Conservation (phyloP, 2,113 vertebrate genomes). For the Triplophysa tibetana region DNA sequence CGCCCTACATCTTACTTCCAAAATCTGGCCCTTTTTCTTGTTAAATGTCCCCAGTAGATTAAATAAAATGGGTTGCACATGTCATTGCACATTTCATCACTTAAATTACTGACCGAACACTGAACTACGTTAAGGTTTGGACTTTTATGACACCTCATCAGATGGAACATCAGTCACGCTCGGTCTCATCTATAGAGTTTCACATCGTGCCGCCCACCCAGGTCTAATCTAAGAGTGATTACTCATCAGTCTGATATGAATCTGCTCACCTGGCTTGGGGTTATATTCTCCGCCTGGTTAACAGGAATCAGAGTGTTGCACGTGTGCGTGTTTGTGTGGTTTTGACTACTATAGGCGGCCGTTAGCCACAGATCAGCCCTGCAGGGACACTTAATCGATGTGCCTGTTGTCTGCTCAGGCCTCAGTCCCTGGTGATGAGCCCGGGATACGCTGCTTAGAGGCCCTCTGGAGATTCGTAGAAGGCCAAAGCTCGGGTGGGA, state of each 20-base stretch:
- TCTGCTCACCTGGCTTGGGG: slow-evolving; percentile 26
- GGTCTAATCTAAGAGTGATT: slow-evolving; percentile 14
- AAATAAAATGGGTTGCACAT: no score
- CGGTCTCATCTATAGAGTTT: background rate
- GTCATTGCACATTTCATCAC: background rate
- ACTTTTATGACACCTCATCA: background rate
- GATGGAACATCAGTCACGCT: background rate
- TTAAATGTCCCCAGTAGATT: no score
- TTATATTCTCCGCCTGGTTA: slow-evolving; percentile 46
- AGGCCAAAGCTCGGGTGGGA: slow-evolving; percentile 52
- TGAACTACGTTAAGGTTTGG: background rate
- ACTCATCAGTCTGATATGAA: slow-evolving; percentile 35
- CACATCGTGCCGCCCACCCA: background rate
- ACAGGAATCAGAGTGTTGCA: slow-evolving; percentile 2
- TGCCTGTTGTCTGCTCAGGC: slow-evolving; percentile 68
- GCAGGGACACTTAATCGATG: slow-evolving; percentile 78
- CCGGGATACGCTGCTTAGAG: slow-evolving; percentile 58
- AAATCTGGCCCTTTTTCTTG: no score
- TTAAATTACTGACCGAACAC: background rate
- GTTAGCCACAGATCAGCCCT: slow-evolving; percentile 76
- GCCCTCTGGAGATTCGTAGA: slow-evolving; percentile 55
- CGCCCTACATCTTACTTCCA: no score
- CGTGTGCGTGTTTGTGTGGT: slow-evolving; percentile 38
- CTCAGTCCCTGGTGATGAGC: slow-evolving; percentile 72
- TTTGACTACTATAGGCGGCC: slow-evolving; percentile 64